Evolutionary conservation across 2,113 vertebrate genomes (phyloP).

Genomic region (Laticauda laticaudata): DNA sequence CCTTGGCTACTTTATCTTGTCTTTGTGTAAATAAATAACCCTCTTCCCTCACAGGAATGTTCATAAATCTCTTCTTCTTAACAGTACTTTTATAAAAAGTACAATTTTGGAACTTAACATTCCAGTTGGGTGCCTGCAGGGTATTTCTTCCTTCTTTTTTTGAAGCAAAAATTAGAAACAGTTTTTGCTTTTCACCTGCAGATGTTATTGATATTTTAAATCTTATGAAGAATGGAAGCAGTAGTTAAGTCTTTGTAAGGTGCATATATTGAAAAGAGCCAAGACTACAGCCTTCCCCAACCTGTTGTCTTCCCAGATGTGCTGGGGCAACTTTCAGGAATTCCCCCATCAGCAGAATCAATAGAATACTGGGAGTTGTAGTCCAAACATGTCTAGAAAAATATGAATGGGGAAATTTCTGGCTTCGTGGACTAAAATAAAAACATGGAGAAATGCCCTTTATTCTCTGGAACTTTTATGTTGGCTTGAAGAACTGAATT

Average conservation of each 20-base stretch:
- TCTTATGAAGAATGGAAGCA: neutral
- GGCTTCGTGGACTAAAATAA: neutral
- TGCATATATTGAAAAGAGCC: neutral
- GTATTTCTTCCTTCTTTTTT: neutral
- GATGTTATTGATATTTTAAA: neutral
- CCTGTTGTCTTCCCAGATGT: neutral
- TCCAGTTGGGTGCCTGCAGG: neutral
- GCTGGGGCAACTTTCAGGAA: neutral
- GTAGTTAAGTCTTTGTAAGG: neutral
- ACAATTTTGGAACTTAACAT: neutral
- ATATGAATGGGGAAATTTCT: neutral
- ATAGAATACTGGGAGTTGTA: neutral
- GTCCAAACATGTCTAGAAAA: neutral
- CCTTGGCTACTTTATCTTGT: neutral
- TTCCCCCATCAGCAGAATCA: neutral
- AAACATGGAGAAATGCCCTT: neutral
- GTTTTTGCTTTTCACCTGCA: neutral
- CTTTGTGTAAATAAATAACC: neutral
- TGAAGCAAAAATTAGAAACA: neutral
- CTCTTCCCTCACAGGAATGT: rapidly evolving
- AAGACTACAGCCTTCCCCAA: neutral
- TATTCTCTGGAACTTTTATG: neutral
- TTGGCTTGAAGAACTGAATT: neutral
- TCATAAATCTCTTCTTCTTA: conserved; percentile 3
- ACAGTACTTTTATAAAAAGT: neutral